Evolutionary conservation across 2,797 vertebrate species (phyloP).

Genomic region (Lindbergichthys nudifrons): DNA sequence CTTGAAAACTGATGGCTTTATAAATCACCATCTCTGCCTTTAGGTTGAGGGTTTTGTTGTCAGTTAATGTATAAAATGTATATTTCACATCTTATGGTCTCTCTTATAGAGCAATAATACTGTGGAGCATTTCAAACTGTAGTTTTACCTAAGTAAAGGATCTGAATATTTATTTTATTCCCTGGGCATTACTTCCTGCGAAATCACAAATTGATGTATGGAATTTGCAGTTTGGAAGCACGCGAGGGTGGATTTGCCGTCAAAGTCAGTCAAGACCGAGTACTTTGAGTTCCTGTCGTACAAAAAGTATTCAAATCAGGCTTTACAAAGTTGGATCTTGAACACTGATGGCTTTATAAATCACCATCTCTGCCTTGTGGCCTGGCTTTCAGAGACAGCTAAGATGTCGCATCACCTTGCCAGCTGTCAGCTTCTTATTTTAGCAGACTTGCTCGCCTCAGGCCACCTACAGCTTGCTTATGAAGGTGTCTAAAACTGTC

Average conservation of each 20-base stretch:
- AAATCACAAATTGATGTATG: neutral
- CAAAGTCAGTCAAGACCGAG: slow-evolving; percentile 13
- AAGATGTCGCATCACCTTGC: slow-evolving; percentile 56
- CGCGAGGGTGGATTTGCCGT: neutral
- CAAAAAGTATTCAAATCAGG: slow-evolving; percentile 54
- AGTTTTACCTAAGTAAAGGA: too few species aligned
- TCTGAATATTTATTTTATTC: too few species aligned
- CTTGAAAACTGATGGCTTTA: slow-evolving; percentile 30
- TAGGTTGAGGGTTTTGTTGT: too few species aligned
- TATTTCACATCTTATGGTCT: too few species aligned
- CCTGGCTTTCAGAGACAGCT: slow-evolving; percentile 48
- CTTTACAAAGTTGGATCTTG: slow-evolving; percentile 15
- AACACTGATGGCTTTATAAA: slow-evolving; percentile 38
- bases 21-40: slow-evolving; percentile 47
- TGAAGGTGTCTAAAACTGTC: slow-evolving; percentile 67
- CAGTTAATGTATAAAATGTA: too few species aligned
- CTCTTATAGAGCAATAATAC: too few species aligned
- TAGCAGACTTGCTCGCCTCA: slow-evolving; percentile 54
- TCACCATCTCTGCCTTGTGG: slow-evolving; percentile 52
- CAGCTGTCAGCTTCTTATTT: slow-evolving; percentile 67
- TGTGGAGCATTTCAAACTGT: too few species aligned
- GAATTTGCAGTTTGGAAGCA: neutral
- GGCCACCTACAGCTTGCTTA: slow-evolving; percentile 67
- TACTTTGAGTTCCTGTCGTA: slow-evolving; percentile 15
- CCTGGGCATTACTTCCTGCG: too few species aligned